Evolutionary conservation across 53 echinoderm and acorn worm species (phyloP).

Genomic region (Temnopleurus reevesii): DNA sequence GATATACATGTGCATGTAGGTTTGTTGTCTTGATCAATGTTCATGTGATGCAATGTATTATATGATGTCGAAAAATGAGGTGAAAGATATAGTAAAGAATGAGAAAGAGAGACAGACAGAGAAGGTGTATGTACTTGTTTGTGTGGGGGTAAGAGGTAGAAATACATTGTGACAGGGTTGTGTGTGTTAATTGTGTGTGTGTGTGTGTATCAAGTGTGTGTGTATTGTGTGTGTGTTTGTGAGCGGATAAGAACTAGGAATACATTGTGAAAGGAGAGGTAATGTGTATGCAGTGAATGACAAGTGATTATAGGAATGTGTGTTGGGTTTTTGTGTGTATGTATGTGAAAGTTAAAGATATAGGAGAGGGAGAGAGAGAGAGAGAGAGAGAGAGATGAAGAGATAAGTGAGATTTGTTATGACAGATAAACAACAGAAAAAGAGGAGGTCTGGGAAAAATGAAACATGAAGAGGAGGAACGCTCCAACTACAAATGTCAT

Average conservation of each 20-base stretch:
- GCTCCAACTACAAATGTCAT: no score
- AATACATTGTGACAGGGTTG: no score
- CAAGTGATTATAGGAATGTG: background rate
- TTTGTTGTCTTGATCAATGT: background rate
- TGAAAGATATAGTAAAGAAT: no score
- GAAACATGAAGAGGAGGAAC: background rate
- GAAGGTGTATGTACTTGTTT: background rate
- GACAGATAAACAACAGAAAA: background rate
- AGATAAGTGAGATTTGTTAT: background rate
- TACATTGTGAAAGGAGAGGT: no score
- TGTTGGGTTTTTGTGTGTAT: background rate
- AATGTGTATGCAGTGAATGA: no score
- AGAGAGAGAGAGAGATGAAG: background rate
- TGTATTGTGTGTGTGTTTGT: background rate
- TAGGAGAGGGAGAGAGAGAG: constrained; percentile 1
- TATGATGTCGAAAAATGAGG: no score
- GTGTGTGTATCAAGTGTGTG: background rate
- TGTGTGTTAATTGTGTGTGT: background rate
- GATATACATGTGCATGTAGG: no score
- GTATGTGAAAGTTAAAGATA: background rate
- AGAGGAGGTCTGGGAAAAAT: background rate
- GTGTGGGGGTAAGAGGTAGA: background rate
- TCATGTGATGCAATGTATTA: background rate
- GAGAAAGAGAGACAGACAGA: background rate
- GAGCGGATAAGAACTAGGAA: no score